Percentiles rank a stretch among this genome's conserved stretches.
These are phyloP conservation scores for Silurus lanzhouensis DNA, from an alignment of 2,797 vertebrate species.

Conservation along the genomic window DNA sequence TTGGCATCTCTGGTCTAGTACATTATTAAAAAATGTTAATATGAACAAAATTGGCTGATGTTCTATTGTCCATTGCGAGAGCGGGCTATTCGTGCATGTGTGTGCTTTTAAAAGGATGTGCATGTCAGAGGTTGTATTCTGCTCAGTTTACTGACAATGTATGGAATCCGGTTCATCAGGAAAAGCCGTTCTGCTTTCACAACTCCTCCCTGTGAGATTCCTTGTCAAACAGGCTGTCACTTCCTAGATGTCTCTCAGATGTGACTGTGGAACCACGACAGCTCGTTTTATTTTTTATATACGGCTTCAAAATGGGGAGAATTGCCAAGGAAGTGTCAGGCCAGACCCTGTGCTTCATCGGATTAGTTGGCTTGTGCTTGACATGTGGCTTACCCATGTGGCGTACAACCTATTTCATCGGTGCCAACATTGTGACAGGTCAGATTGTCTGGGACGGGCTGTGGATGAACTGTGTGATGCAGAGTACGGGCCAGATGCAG, in stretches of 20 bases:
- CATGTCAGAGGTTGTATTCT: not conserved
- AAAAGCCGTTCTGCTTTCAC: constrained; percentile 48
- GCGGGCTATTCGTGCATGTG: not conserved
- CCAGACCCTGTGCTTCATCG: constrained; percentile 70
- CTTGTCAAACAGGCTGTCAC: constrained; percentile 50
- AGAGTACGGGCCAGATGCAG: constrained; percentile 82
- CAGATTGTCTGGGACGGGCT: constrained; percentile 80
- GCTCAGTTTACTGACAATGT: constrained; percentile 3
- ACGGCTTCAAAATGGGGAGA: constrained; percentile 67
- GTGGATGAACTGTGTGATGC: constrained; percentile 83
- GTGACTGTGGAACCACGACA: constrained; percentile 1
- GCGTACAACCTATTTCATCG: constrained; percentile 74
- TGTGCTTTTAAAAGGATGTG: not conserved
- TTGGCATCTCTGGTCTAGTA: too few species aligned
- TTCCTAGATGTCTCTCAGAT: constrained; percentile 47
- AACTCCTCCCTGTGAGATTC: constrained; percentile 56
- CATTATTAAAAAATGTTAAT: not conserved
- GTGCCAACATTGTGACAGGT: constrained; percentile 78
- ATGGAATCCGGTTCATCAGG: constrained; percentile 70
- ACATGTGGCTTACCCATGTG: constrained; percentile 76
- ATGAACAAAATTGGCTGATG: not conserved
- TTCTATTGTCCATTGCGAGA: not conserved
- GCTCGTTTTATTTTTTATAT: not conserved
- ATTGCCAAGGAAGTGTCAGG: constrained; percentile 71
- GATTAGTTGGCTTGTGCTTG: constrained; percentile 68